Percentiles rank a stretch among this genome's conserved stretches.
phyloP scores from a whole-genome alignment of 2,797 vertebrate genomes.

The Garrulus glandarius region DNA sequence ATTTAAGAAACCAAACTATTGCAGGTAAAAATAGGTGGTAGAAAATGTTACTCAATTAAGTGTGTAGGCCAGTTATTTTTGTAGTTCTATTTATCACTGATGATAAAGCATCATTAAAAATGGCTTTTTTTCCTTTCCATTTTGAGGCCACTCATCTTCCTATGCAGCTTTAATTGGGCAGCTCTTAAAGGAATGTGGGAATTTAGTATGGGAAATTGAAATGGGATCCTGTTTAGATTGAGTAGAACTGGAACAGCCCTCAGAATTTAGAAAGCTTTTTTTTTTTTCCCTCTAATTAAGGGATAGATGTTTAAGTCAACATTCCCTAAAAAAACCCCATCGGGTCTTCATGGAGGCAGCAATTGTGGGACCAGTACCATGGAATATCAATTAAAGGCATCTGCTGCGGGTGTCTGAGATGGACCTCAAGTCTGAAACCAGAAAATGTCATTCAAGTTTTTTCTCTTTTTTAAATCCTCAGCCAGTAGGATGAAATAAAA shows the following conservation, averaged over 20 bases:
- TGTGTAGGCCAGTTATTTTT: background rate
- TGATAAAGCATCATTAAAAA: background rate
- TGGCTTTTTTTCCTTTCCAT: background rate
- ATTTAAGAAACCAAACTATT: background rate
- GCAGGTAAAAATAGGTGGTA: background rate
- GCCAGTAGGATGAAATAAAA: background rate
- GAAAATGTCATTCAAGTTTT: background rate
- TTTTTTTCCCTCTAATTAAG: background rate
- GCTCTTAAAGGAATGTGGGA: background rate
- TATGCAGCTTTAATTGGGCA: background rate
- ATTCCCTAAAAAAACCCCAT: background rate
- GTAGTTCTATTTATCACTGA: background rate
- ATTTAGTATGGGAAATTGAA: background rate
- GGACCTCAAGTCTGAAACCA: background rate
- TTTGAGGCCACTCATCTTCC: background rate
- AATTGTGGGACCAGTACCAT: rapidly evolving
- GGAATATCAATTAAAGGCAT: background rate
- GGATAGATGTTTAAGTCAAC: background rate
- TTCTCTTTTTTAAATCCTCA: background rate
- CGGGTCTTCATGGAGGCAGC: background rate
- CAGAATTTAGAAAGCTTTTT: background rate
- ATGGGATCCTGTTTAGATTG: background rate
- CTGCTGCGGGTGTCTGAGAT: background rate
- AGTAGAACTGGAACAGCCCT: background rate
- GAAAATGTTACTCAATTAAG: background rate